A percentile compares a stretch with the other conserved stretches of the same genome.
Conservation (phyloP, 2,888 invertebrate genomes). For the Macrosiphum euphorbiae region DNA sequence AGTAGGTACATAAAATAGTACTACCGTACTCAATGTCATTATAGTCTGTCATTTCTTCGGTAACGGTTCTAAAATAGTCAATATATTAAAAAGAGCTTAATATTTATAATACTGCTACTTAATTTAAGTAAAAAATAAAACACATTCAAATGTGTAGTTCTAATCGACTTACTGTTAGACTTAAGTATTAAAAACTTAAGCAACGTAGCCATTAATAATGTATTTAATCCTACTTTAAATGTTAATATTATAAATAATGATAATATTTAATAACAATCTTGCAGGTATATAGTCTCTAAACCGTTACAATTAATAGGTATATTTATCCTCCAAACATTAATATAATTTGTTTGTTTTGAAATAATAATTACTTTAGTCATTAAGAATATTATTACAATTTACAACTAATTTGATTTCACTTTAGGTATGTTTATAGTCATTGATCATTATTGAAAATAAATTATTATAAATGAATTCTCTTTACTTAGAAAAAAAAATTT, state of each 20-base stretch:
- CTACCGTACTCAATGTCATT: conserved; percentile 8
- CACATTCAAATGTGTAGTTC: not conserved
- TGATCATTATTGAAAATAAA: not conserved
- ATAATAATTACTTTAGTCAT: not conserved
- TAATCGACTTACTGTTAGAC: not conserved
- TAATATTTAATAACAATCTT: not conserved
- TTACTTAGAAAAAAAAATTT: not conserved
- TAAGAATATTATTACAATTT: not conserved
- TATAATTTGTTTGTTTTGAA: not conserved
- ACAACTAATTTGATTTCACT: not conserved
- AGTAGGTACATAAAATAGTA: conserved; percentile 6
- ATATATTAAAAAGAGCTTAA: not conserved
- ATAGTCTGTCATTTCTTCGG: not conserved
- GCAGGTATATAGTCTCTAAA: not conserved
- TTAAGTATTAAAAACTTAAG: not conserved
- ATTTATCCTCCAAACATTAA: not conserved
- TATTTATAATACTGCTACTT: not conserved
- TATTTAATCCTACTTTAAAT: not conserved
- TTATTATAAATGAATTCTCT: not conserved
- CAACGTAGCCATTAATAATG: not conserved
- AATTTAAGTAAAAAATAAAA: not conserved
- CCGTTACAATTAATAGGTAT: not conserved
- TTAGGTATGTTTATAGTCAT: not conserved
- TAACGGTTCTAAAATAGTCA: not conserved
- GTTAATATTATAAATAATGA: not conserved